Evolutionary conservation across 2,888 invertebrate species (phyloP), one percentile per base, ranked within the genome.

Genomic region (Scaptomyza cyrtandrae): DNA sequence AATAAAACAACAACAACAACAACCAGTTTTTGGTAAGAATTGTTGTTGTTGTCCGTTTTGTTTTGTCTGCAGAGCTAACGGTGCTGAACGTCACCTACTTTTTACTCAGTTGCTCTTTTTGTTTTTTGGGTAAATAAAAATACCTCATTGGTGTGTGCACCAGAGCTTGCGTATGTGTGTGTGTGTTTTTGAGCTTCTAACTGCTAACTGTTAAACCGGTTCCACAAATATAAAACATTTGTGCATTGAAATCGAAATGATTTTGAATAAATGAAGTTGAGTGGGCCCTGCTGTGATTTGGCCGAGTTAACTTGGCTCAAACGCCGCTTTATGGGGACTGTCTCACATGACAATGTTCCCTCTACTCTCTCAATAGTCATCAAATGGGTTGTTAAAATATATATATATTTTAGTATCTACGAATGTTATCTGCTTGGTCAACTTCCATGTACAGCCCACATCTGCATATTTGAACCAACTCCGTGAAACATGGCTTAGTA

Each of bases 41-140:
- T 76, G 44, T 69, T 72, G 60, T 44, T 37, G 41, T 41, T 41
- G 41, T 41, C 14, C 24, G 35, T 37, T 46, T 54, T 31, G 52
- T 63, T 55, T 53, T 56, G 56, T 48, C 58, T 33, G 43, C 56
- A 68, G 83, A 73, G 75, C 75, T 87, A 86, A 88, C 86, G 86
- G 86, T 75, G 81, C 81, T 88, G 75, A 66, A 84, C 81, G 88
- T 88, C 86, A 86, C 86, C 88, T 88, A 86, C 80, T 81, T 88
- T 82, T 85, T 70, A 81, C 68, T 81, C 72, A 6, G 24, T 69
- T 65, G 63, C 75, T 69, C 9, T 41, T 41, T 9, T 16, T 14
- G 7, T n/a, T 35, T 37, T 37, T 37, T 5, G 35, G 72, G 72
- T 77, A 78, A 63, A 84, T 63, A 71, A 85, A 85, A 72, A 74